Conservation (phyloP, 92 coral and sea anemone species). For the Paragorgia papillata region DNA sequence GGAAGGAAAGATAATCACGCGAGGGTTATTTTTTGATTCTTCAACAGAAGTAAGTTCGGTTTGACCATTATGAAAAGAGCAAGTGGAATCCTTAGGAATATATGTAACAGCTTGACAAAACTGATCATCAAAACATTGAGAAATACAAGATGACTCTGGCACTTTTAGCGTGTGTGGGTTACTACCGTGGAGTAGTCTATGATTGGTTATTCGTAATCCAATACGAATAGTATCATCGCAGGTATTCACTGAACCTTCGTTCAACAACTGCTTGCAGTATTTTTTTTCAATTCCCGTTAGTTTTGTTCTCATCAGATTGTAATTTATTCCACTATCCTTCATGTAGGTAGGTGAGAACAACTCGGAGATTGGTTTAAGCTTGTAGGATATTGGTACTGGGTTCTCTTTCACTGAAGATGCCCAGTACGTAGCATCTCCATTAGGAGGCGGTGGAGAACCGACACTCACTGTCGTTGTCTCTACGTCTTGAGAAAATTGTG, state of each 20-base stretch:
- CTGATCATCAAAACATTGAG: slow-evolving; percentile 14
- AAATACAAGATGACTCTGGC: slow-evolving; percentile 11
- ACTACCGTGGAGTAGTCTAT: slow-evolving; percentile 11
- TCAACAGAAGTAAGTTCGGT: slow-evolving; percentile 14
- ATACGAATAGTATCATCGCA: slow-evolving; percentile 10
- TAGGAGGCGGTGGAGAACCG: slow-evolving; percentile 62
- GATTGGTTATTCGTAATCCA: slow-evolving; percentile 6
- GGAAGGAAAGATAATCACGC: slow-evolving; percentile 23
- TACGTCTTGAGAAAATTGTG: slow-evolving; percentile 47
- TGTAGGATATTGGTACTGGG: slow-evolving; percentile 59
- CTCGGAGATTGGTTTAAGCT: slow-evolving; percentile 41
- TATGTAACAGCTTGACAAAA: slow-evolving; percentile 13
- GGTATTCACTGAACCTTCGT: slow-evolving; percentile 18
- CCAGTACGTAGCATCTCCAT: slow-evolving; percentile 66
- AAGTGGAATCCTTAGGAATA: slow-evolving; percentile 21
- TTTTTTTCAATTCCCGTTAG: slow-evolving; percentile 17
- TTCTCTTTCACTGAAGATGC: too few species aligned
- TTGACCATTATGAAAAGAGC: slow-evolving; percentile 17
- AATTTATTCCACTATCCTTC: slow-evolving; percentile 28
- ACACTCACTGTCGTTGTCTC: slow-evolving; percentile 60
- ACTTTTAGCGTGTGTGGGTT: slow-evolving; percentile 14
- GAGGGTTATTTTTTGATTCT: neutral
- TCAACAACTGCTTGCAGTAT: slow-evolving; percentile 14
- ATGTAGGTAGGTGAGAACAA: slow-evolving; percentile 39
- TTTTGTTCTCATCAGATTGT: slow-evolving; percentile 7